phyloP scores from a whole-genome alignment of 2,797 vertebrate genomes.

The Rhyacichthys aspro region DNA sequence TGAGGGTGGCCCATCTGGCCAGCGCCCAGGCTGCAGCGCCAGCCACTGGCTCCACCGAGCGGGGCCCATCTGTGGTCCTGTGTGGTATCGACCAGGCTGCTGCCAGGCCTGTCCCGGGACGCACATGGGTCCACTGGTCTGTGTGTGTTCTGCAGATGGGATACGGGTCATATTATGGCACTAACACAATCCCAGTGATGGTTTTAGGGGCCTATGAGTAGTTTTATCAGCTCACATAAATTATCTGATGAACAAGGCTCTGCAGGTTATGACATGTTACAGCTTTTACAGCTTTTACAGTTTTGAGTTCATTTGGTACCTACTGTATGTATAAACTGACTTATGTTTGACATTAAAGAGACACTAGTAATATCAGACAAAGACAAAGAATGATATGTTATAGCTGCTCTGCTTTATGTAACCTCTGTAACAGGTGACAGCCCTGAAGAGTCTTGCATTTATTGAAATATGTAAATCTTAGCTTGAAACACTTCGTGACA shows the following conservation, averaged over 20 bases:
- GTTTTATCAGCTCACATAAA: conserved; percentile 1
- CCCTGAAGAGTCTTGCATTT: no score
- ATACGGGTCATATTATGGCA: conserved; percentile 37
- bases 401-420: no score
- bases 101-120: conserved; percentile 46
- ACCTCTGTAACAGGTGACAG: no score
- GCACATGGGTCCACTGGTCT: conserved; percentile 48
- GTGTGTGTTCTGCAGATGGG: conserved; percentile 64
- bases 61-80: conserved; percentile 73
- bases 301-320: neutral
- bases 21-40: conserved; percentile 53
- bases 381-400: no score
- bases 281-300: neutral
- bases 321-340: no score
- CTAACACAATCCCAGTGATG: conserved; percentile 24
- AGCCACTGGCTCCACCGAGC: conserved; percentile 58
- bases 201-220: conserved; percentile 19
- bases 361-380: no score
- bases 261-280: neutral
- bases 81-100: conserved; percentile 60
- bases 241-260: neutral
- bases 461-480: no score
- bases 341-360: no score
- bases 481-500: no score
- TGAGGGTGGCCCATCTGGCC: conserved; percentile 77